Evolutionary conservation across 2,888 invertebrate species (phyloP).

Genomic region (Lobophora halterata): DNA sequence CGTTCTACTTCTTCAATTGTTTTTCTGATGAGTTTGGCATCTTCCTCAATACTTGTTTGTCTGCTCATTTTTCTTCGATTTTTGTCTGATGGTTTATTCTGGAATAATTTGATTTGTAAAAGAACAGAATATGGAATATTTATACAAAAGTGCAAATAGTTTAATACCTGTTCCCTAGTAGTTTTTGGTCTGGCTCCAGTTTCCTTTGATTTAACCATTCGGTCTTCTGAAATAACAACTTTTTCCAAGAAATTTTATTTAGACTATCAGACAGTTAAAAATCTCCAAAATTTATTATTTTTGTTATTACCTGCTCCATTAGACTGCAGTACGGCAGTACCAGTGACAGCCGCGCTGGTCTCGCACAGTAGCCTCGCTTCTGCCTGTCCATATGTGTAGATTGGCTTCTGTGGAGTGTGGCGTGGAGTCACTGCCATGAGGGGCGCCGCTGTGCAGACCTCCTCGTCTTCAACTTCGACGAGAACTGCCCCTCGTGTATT

Average conservation of each 20-base stretch:
- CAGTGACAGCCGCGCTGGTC: conserved; percentile 67
- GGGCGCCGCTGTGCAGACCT: conserved; percentile 89
- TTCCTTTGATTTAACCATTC: conserved; percentile 47
- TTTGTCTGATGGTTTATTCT: conserved; percentile 54
- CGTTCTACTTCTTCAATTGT: conserved; percentile 75
- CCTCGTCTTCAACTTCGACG: conserved; percentile 90
- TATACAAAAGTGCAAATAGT: background rate
- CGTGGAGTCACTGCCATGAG: conserved; percentile 83
- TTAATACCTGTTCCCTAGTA: conserved; percentile 58
- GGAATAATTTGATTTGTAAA: conserved; percentile 22
- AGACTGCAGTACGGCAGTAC: conserved; percentile 67
- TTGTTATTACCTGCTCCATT: conserved; percentile 53
- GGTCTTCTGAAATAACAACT: conserved; percentile 57
- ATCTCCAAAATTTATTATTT: background rate
- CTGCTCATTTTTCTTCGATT: conserved; percentile 52
- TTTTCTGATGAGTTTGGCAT: conserved; percentile 70
- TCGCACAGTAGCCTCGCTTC: conserved; percentile 75
- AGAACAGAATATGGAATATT: background rate
- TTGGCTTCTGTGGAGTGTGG: conserved; percentile 84
- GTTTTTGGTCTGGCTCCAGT: conserved; percentile 49
- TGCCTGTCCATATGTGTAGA: conserved; percentile 85
- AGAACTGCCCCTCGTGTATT: conserved; percentile 87
- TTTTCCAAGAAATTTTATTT: conserved; percentile 21
- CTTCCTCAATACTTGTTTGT: conserved; percentile 72
- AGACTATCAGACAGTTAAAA: background rate